These are phyloP conservation scores for cattle (Bos taurus) DNA, from an alignment of 2,113 vertebrate species.

Conservation along the genomic window DNA sequence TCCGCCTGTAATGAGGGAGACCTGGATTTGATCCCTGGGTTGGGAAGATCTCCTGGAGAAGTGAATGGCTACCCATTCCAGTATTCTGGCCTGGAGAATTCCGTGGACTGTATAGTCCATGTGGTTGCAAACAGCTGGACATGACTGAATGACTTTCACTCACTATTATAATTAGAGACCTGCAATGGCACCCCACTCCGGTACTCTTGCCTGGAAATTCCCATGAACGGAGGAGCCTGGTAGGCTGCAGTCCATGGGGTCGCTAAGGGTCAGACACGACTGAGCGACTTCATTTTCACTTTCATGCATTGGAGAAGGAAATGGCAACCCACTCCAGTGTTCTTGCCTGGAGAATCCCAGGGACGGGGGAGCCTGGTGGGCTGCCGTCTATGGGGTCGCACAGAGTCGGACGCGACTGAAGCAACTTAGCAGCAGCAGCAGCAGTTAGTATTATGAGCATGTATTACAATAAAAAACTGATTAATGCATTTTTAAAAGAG, in stretches of 20 bases:
- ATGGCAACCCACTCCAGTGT: neutral
- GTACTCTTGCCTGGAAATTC: no score
- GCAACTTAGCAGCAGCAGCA: no score
- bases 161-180: no score
- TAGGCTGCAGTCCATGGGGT: no score
- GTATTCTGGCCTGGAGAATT: neutral
- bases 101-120: neutral
- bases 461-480: conserved; percentile 6
- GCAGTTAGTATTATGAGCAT: neutral
- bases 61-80: neutral
- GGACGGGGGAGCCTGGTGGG: no score
- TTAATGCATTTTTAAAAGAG: neutral
- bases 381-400: neutral
- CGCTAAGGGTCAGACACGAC: no score
- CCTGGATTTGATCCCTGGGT: neutral
- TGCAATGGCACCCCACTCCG: no score
- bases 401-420: neutral
- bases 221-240: no score
- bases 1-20: neutral
- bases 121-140: no score
- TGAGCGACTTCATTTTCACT: no score
- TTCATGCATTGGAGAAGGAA: no score
- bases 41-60: neutral
- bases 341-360: neutral
- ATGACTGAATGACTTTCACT: no score